Percentiles rank a stretch among this genome's conserved stretches.
These are phyloP conservation scores for Eulacestoma nigropectus DNA, from an alignment of 2,113 vertebrate species.

Conservation along the genomic window DNA sequence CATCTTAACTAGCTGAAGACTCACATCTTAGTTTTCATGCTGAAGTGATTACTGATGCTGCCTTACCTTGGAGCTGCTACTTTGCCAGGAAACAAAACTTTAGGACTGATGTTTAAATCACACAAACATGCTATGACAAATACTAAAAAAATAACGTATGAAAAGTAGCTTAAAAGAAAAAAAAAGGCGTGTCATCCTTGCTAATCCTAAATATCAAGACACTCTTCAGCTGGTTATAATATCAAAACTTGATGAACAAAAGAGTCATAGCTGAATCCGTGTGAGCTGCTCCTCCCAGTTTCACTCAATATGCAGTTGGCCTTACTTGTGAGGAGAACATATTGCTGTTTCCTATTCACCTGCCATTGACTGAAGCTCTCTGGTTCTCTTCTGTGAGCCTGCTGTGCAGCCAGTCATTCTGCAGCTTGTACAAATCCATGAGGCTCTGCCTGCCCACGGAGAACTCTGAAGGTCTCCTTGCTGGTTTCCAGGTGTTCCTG, in stretches of 20 bases:
- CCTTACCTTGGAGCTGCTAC: neutral
- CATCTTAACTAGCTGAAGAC: neutral
- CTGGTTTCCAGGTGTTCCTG: neutral
- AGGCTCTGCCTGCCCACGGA: neutral
- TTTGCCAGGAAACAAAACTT: neutral
- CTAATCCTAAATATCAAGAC: neutral
- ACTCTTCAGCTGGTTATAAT: neutral
- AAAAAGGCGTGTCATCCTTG: neutral
- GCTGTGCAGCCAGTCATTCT: neutral
- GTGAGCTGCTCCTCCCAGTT: neutral
- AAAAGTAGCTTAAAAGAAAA: neutral
- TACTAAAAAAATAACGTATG: neutral
- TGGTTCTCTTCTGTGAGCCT: neutral
- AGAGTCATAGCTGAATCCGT: neutral
- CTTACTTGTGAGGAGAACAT: neutral
- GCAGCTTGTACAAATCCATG: neutral
- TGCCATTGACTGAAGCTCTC: neutral
- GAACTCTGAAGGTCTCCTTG: neutral
- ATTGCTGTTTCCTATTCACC: neutral
- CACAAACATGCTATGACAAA: neutral
- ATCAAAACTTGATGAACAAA: neutral
- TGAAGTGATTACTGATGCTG: neutral
- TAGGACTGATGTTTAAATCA: neutral
- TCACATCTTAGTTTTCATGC: neutral
- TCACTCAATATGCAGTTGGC: neutral